phyloP scores from a whole-genome alignment of 1,140 invertebrate species.

The Drosophila pallidifrons region DNA sequence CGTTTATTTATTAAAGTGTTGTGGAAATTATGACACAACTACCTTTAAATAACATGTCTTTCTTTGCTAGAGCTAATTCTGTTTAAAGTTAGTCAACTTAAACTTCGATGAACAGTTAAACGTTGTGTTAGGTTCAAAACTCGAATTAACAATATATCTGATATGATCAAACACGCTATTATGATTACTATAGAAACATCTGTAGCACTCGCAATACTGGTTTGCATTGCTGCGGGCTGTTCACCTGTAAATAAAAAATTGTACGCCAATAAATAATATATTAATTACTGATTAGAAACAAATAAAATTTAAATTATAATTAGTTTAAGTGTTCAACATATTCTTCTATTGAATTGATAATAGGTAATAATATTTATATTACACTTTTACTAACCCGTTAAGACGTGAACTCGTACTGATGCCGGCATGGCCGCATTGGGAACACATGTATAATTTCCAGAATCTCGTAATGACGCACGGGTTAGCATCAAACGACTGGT shows the following conservation, averaged over 20 bases:
- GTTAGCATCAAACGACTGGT: slow-evolving; percentile 95
- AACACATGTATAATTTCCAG: slow-evolving; percentile 95
- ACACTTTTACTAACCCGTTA: slow-evolving; percentile 90
- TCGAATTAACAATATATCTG: slow-evolving; percentile 70
- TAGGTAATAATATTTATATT: too few species aligned
- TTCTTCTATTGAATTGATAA: too few species aligned
- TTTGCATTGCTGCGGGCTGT: slow-evolving; percentile 92
- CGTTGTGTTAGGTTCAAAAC: slow-evolving; percentile 42
- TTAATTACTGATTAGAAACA: too few species aligned
- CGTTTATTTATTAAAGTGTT: too few species aligned
- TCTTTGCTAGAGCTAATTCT: slow-evolving; percentile 28
- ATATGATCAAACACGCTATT: slow-evolving; percentile 76
- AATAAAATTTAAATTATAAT: too few species aligned
- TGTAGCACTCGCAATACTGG: slow-evolving; percentile 91
- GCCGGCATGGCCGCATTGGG: slow-evolving; percentile 95
- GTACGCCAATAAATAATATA: not conserved
- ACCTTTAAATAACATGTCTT: slow-evolving; percentile 54
- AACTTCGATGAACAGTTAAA: slow-evolving; percentile 44
- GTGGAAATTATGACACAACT: slow-evolving; percentile 6
- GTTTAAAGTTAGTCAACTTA: slow-evolving; percentile 72
- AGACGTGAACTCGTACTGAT: slow-evolving; percentile 94
- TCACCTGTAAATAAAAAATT: slow-evolving; percentile 86
- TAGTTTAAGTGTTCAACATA: too few species aligned
- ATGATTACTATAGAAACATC: slow-evolving; percentile 85
- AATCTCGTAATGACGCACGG: slow-evolving; percentile 93